These are phyloP conservation scores for Meteorus cinctellus DNA, from an alignment of 2,888 invertebrate genomes.

Conservation along the genomic window DNA sequence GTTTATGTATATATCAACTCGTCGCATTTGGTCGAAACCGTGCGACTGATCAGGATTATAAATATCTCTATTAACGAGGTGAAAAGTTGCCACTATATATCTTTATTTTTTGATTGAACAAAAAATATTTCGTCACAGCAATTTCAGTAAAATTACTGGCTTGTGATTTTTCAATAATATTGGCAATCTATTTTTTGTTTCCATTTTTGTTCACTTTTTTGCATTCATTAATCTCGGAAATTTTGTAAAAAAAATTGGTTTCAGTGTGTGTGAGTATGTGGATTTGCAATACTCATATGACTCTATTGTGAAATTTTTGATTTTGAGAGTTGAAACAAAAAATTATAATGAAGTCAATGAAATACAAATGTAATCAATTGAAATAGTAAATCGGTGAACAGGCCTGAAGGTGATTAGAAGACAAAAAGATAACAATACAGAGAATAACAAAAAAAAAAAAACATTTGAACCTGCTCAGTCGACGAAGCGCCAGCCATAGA, in stretches of 20 bases:
- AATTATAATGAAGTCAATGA: not conserved
- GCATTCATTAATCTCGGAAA: not conserved
- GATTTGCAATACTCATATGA: not conserved
- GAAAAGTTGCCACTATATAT: constrained; percentile 24
- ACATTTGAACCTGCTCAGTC: constrained; percentile 15
- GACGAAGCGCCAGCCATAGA: constrained; percentile 55
- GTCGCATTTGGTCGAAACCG: constrained; percentile 59
- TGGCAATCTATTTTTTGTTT: not conserved
- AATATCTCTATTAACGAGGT: constrained; percentile 66
- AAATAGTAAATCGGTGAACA: not conserved
- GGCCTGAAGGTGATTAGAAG: not conserved
- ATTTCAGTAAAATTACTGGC: not conserved
- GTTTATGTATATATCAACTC: constrained; percentile 50
- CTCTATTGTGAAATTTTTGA: not conserved
- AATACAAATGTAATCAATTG: not conserved
- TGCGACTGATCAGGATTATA: constrained; percentile 62
- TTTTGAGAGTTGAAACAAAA: not conserved
- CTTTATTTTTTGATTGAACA: constrained; percentile 19
- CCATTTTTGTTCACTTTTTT: not conserved
- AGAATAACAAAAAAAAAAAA: constrained; percentile 6
- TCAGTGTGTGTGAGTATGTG: not conserved
- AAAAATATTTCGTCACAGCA: not conserved
- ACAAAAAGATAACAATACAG: not conserved
- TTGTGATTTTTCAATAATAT: not conserved
- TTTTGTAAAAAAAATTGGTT: constrained; percentile 25